phyloP scores from a whole-genome alignment of 2,797 vertebrate genomes.

The Pygocentrus nattereri region DNA sequence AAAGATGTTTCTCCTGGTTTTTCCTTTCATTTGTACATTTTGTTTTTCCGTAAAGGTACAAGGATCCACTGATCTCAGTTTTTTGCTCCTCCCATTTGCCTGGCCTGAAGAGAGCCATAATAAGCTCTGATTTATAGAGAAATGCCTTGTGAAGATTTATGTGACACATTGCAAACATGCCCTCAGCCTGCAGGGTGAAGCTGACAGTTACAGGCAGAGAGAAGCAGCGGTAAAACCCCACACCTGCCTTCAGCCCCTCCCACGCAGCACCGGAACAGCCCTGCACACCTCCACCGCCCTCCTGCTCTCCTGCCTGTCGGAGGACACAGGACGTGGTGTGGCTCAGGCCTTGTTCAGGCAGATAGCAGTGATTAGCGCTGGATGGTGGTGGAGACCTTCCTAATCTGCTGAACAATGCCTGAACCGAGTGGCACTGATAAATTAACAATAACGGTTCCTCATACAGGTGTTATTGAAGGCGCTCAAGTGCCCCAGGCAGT shows the following conservation, averaged over 20 bases:
- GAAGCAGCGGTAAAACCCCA: constrained; percentile 48
- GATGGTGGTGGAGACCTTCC: not conserved
- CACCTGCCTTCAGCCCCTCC: constrained; percentile 35
- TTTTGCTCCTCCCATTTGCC: not conserved
- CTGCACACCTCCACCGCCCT: constrained; percentile 7
- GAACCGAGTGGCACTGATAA: constrained; percentile 11
- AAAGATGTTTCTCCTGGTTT: not conserved
- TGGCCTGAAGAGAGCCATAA: constrained; percentile 31
- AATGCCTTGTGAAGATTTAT: constrained; percentile 64
- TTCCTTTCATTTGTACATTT: not conserved
- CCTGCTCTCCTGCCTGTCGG: not conserved
- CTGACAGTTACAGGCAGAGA: constrained; percentile 54
- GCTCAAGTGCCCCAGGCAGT: constrained; percentile 32
- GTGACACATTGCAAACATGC: constrained; percentile 58
- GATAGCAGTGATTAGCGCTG: constrained; percentile 25
- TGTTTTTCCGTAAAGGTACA: not conserved
- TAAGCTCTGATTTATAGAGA: constrained; percentile 53
- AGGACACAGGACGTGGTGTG: not conserved
- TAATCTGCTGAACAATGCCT: constrained; percentile 26
- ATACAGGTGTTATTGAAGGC: constrained; percentile 55
- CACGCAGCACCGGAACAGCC: constrained; percentile 28
- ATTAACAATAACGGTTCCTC: constrained; percentile 40
- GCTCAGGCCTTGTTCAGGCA: constrained; percentile 17
- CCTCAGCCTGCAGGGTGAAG: constrained; percentile 53
- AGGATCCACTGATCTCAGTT: not conserved